Conservation (phyloP, 2,797 vertebrate genomes). For the Phalloptychus januarius region DNA sequence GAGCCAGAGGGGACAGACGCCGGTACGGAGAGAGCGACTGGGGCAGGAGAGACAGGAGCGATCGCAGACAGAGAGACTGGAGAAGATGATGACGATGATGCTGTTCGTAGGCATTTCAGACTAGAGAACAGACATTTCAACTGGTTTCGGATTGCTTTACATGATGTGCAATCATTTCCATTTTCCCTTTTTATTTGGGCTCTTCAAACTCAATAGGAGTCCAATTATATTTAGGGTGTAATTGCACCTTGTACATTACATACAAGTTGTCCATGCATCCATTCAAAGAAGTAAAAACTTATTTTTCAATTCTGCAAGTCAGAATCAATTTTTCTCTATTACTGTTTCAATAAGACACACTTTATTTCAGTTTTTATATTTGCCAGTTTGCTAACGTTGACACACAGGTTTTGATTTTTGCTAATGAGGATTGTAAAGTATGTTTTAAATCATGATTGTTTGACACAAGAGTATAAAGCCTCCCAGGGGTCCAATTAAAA, state of each 20-base stretch:
- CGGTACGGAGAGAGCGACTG: constrained; percentile 78
- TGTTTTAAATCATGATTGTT: not conserved
- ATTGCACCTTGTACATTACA: not conserved
- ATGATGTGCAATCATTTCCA: not conserved
- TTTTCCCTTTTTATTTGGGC: not conserved
- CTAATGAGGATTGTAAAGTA: not conserved
- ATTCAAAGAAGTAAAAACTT: not conserved
- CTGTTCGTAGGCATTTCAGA: not conserved
- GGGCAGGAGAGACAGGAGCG: constrained; percentile 68
- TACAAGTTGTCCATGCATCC: not conserved
- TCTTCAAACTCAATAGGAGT: not conserved
- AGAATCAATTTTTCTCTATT: not conserved
- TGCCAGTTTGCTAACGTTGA: not conserved
- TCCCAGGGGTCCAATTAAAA: not conserved
- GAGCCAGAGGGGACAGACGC: constrained; percentile 64
- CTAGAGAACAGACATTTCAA: not conserved
- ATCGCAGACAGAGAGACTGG: constrained; percentile 66
- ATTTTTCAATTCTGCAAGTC: not conserved
- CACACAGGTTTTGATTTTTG: not conserved
- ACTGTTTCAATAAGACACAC: not conserved
- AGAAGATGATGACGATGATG: constrained; percentile 42
- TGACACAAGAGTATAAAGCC: not conserved
- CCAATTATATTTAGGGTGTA: not conserved
- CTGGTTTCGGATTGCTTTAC: not conserved
- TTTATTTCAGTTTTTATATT: not conserved